Evolutionary conservation across 2,888 invertebrate genomes (phyloP).

Genomic region (Tiliacea citrago): DNA sequence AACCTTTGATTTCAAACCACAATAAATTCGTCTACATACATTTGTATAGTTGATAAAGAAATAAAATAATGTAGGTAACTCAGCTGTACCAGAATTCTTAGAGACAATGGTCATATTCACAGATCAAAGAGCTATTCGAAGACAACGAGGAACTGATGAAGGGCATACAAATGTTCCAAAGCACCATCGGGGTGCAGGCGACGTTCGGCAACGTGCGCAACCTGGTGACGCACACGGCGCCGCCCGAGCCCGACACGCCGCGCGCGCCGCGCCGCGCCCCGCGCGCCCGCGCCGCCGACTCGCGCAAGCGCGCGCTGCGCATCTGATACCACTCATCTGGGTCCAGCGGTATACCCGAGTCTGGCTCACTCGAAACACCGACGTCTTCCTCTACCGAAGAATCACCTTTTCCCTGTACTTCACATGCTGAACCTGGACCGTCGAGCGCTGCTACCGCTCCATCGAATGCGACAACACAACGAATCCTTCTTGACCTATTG

Average conservation of each 20-base stretch:
- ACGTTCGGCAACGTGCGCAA: constrained; percentile 84
- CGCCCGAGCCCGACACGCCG: constrained; percentile 85
- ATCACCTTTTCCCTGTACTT: not conserved
- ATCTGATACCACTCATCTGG: constrained; percentile 57
- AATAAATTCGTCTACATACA: not conserved
- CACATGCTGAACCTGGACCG: not conserved
- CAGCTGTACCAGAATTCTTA: not conserved
- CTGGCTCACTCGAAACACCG: not conserved
- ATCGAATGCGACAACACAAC: not conserved
- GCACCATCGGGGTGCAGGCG: constrained; percentile 79
- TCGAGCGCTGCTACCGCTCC: not conserved
- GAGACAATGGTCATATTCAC: constrained; percentile 28
- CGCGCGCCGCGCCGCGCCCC: constrained; percentile 66
- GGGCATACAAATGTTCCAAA: constrained; percentile 82
- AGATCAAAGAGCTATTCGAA: constrained; percentile 87
- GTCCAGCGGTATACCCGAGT: accelerated
- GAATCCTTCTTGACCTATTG: not conserved
- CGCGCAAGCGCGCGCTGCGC: constrained; percentile 73
- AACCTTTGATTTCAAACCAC: not conserved
- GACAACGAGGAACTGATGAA: constrained; percentile 84
- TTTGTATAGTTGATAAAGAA: not conserved
- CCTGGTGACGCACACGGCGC: constrained; percentile 83
- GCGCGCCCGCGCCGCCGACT: constrained; percentile 31
- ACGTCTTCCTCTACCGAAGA: not conserved
- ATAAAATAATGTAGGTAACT: not conserved